These are phyloP conservation scores for Zaprionus davidi DNA, from an alignment of 1,140 invertebrate genomes.

Conservation along the genomic window DNA sequence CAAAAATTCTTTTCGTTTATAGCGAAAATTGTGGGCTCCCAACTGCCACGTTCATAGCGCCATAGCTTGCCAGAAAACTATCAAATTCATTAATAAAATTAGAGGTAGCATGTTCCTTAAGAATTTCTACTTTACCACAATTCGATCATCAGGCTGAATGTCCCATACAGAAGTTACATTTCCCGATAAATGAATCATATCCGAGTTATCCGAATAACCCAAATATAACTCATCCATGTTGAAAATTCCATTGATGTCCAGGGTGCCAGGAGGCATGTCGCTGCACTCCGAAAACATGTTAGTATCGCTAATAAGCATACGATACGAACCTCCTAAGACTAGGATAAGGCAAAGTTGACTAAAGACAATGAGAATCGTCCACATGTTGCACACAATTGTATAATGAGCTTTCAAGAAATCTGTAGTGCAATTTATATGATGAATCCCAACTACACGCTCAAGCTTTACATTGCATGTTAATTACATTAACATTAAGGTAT, in stretches of 20 bases:
- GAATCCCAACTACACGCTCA: background rate
- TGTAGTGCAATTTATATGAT: constrained; percentile 2
- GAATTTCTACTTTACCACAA: constrained; percentile 40
- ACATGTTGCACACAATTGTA: constrained; percentile 40
- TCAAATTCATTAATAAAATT: background rate
- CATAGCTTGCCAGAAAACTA: constrained; percentile 24
- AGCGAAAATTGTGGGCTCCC: constrained; percentile 58
- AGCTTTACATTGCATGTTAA: background rate
- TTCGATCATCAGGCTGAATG: constrained; percentile 51
- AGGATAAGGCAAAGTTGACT: constrained; percentile 4
- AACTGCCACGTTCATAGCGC: constrained; percentile 48
- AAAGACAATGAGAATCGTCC: constrained; percentile 27
- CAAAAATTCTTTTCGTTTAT: constrained; percentile 53
- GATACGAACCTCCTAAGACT: constrained; percentile 29
- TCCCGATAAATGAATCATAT: constrained; percentile 36
- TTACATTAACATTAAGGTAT: background rate
- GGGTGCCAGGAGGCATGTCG: constrained; percentile 33
- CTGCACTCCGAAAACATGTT: constrained; percentile 49
- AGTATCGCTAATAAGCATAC: constrained; percentile 51
- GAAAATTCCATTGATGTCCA: constrained; percentile 11
- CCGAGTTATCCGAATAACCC: background rate
- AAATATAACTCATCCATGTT: constrained; percentile 13
- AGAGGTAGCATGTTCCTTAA: no score
- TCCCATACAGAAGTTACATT: constrained; percentile 43
- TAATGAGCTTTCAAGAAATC: background rate